Conservation (phyloP, 2,113 vertebrate species). For the Campylomormyrus tamandua region DNA sequence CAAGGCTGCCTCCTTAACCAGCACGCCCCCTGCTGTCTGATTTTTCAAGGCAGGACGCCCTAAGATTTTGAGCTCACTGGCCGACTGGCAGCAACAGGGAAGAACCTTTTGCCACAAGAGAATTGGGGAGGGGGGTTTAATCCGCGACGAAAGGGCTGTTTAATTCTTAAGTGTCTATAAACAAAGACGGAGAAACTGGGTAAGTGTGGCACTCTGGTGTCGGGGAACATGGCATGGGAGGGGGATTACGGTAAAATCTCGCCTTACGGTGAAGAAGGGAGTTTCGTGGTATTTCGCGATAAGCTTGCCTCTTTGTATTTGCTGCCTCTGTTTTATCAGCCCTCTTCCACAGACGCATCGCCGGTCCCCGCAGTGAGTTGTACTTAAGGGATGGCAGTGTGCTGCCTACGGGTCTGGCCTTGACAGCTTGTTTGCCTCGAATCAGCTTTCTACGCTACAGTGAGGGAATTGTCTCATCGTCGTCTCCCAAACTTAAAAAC, state of each 20-base stretch:
- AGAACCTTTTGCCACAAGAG: neutral
- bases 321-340: neutral
- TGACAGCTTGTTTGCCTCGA: neutral
- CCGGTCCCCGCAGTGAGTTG: neutral
- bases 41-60: neutral
- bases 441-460: neutral
- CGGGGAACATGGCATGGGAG: neutral
- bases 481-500: neutral
- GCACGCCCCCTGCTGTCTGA: neutral
- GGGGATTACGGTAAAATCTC: constrained; percentile 13
- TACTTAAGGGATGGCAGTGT: neutral
- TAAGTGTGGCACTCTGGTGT: neutral
- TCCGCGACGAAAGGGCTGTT: neutral
- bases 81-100: neutral
- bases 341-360: neutral
- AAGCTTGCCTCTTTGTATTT: neutral
- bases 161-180: constrained; percentile 11
- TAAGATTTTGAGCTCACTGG: neutral
- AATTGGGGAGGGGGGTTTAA: neutral
- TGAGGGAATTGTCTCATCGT: constrained; percentile 1
- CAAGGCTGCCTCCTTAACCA: neutral
- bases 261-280: neutral
- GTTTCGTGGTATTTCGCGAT: neutral
- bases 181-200: neutral
- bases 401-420: neutral